A percentile compares a stretch with the other conserved stretches of the same genome.
These are phyloP conservation scores for Xestia xanthographa DNA, from an alignment of 2,888 invertebrate species.

Conservation along the genomic window DNA sequence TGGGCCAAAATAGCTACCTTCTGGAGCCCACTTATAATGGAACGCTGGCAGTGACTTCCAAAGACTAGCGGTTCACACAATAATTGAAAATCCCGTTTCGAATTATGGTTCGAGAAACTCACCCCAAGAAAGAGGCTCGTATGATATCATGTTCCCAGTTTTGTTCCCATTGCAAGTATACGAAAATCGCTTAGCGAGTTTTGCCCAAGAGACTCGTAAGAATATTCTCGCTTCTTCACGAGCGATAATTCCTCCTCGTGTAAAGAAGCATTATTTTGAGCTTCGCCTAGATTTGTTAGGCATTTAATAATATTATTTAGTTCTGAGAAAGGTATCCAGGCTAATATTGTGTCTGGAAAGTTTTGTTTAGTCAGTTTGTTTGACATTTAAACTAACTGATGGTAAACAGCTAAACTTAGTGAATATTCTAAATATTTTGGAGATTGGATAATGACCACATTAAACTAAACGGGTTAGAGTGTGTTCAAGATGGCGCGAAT, in stretches of 20 bases:
- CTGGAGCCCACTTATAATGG: no score
- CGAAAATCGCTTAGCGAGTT: neutral
- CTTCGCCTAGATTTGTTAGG: conserved; percentile 21
- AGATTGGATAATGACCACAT: neutral
- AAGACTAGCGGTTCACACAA: no score
- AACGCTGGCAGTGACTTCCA: no score
- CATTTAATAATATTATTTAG: conserved; percentile 52
- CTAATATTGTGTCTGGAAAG: conserved; percentile 32
- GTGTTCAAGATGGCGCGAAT: no score
- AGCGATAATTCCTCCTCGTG: neutral
- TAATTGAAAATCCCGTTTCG: no score
- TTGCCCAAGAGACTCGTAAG: no score
- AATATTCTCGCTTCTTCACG: neutral
- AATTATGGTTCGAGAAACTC: no score
- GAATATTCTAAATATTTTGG: conserved; percentile 27
- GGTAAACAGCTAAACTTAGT: conserved; percentile 13
- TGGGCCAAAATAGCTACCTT: no score
- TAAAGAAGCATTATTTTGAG: neutral
- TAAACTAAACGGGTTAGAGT: neutral
- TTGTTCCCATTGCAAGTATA: neutral
- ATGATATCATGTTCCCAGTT: neutral
- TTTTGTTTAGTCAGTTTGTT: conserved; percentile 15
- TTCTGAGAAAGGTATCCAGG: conserved; percentile 28
- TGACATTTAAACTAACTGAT: conserved; percentile 4
- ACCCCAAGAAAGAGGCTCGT: no score